Conservation (phyloP, 2,888 invertebrate species). For the Dryobota labecula region DNA sequence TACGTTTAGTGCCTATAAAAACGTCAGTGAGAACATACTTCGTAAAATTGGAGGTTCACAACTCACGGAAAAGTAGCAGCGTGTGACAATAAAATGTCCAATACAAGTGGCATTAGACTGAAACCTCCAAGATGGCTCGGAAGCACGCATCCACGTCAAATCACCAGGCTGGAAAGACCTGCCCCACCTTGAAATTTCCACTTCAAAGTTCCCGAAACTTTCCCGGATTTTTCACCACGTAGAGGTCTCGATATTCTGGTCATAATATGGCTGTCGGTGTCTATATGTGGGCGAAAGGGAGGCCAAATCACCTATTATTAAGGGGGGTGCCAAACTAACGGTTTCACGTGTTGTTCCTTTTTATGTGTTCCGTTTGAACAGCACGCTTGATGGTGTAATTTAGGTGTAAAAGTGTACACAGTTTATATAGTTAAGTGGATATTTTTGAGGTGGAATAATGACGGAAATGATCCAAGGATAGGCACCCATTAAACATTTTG, state of each 20-base stretch:
- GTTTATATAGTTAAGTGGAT: conserved; percentile 67
- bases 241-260: conserved; percentile 75
- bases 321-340: conserved; percentile 89
- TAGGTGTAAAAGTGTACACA: conserved; percentile 78
- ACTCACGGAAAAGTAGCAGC: conserved; percentile 82
- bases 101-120: conserved; percentile 88
- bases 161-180: conserved; percentile 71
- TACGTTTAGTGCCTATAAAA: conserved; percentile 86
- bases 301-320: conserved; percentile 88
- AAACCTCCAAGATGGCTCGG: conserved; percentile 82
- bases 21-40: conserved; percentile 85
- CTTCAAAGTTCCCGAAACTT: background rate
- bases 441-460: conserved; percentile 56
- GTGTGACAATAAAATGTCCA: conserved; percentile 88
- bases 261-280: conserved; percentile 67
- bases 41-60: conserved; percentile 82
- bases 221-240: conserved; percentile 53
- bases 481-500: conserved; percentile 44
- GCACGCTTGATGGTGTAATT: conserved; percentile 84
- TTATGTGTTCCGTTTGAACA: conserved; percentile 86
- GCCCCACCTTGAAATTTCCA: conserved; percentile 57
- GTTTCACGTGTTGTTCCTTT: conserved; percentile 87
- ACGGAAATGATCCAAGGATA: conserved; percentile 40
- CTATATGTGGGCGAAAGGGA: conserved; percentile 76
- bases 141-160: conserved; percentile 82